Evolutionary conservation across 2,888 invertebrate genomes (phyloP), one percentile per base, ranked within the genome.

Genomic region (Enchytraeus crypticus): DNA sequence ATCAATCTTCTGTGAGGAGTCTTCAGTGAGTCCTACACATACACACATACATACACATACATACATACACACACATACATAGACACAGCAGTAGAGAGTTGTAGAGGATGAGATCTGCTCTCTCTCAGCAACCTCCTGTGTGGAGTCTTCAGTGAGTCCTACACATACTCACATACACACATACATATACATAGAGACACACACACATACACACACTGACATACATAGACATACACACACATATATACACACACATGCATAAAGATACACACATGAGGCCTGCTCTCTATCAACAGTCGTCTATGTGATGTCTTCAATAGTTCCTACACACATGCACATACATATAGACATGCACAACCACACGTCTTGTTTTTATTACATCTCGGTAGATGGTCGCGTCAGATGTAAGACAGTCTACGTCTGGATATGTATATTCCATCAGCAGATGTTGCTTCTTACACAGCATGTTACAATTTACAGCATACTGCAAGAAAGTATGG

Each of bases 251-350:
- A 46, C 85, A 21, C 86, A 85, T 72, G 86, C 85, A 3, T 84
- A 82, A 63, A 90, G 80, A 67, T 84, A 84, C 2, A 92, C 77
- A 0, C 86, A 66, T 85, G 83, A 5, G 85, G 82, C 69, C 85
- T 85, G 1, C 90, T 90, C 70, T 90, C 90, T 60, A 88, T 82
- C 57, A 91, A 82, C 45, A 92, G 79, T n/a, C 91, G 83, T 57
- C 90, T 83, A 57, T 85, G 84, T 0, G 85, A 85, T 4, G 82
- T 83, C 72, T 84, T 61, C 56, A 67, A 34, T 38, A 59, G 57
- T 14, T 67, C 67, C 67, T 67, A n/a, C n/a, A n/a, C 67, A 66
- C 66, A 46, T 14, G 57, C 33, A 2, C n/a, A 59, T 45, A 56
- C 29, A 55, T 27, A 26, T 5, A 51, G 18, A 51, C 3, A 2